Percentiles rank a stretch among this genome's conserved stretches.
Conservation (phyloP, 2,888 invertebrate species). For the Hybos culiciformis region DNA sequence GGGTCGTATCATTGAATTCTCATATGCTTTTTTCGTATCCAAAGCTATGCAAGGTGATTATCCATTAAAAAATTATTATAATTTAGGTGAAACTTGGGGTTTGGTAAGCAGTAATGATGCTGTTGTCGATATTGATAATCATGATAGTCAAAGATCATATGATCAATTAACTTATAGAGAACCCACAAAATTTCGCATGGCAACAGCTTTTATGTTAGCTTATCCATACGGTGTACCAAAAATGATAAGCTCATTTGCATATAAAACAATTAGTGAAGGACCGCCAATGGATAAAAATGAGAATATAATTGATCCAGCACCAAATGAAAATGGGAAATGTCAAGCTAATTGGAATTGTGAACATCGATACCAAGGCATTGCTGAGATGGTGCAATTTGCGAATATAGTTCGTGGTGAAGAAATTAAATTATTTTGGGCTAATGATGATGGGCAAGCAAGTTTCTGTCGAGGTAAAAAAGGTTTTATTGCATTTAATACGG, state of each 20-base stretch:
- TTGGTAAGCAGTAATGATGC: slow-evolving; percentile 43
- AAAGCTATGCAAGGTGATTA: slow-evolving; percentile 17
- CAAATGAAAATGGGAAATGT: slow-evolving; percentile 44
- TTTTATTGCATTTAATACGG: slow-evolving; percentile 8
- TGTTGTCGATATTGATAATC: slow-evolving; percentile 67
- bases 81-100: slow-evolving; percentile 42
- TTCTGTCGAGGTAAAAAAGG: slow-evolving; percentile 53
- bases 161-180: slow-evolving; percentile 38
- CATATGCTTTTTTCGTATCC: slow-evolving; percentile 15
- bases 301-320: slow-evolving; percentile 38
- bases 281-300: slow-evolving; percentile 40
- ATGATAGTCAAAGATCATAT: slow-evolving; percentile 67
- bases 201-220: slow-evolving; percentile 49
- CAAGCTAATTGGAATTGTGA: slow-evolving; percentile 65
- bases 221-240: slow-evolving; percentile 62
- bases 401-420: slow-evolving; percentile 45
- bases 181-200: slow-evolving; percentile 33
- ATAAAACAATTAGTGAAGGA: slow-evolving; percentile 35
- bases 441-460: slow-evolving; percentile 59
- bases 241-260: slow-evolving; percentile 68
- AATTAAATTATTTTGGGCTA: slow-evolving; percentile 57
- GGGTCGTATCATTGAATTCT: slow-evolving; percentile 52
- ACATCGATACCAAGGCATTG: slow-evolving; percentile 62
- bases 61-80: slow-evolving; percentile 35
- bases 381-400: slow-evolving; percentile 56